phyloP scores from a whole-genome alignment of 2,797 vertebrate species.

The Loriculus beryllinus region DNA sequence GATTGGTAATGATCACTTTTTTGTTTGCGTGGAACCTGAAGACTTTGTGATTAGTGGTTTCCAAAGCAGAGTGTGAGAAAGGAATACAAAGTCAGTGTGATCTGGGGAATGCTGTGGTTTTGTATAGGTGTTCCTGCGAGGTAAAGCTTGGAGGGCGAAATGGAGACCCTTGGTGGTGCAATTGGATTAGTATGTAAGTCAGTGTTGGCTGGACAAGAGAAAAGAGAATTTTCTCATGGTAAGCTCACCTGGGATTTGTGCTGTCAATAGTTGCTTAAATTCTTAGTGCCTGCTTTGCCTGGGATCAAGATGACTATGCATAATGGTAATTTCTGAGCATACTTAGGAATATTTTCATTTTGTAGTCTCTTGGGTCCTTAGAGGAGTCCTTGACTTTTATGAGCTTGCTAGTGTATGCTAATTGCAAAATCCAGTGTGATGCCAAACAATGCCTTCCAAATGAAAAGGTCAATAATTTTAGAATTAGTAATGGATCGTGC shows the following conservation, averaged over 20 bases:
- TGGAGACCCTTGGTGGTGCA: neutral
- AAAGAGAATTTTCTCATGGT: neutral
- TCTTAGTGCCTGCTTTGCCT: neutral
- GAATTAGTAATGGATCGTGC: conserved; percentile 21
- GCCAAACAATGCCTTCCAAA: neutral
- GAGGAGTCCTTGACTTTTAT: conserved; percentile 23
- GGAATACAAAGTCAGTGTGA: neutral
- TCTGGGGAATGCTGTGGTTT: neutral
- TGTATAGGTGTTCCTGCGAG: neutral
- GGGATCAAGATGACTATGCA: neutral
- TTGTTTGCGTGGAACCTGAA: neutral
- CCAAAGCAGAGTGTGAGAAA: neutral
- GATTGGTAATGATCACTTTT: neutral
- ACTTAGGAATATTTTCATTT: neutral
- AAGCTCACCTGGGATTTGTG: neutral
- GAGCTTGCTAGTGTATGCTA: neutral
- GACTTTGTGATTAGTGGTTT: neutral
- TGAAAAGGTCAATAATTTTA: conserved; percentile 42
- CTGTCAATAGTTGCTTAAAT: neutral
- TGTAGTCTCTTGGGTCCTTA: neutral
- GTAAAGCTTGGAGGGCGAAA: neutral
- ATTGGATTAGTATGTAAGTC: neutral
- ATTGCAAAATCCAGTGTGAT: neutral
- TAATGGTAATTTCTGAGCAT: neutral
- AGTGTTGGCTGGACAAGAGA: neutral